Base-by-base conservation (phyloP, 1,140 invertebrate species). In the Melipona quadrifasciata region DNA sequence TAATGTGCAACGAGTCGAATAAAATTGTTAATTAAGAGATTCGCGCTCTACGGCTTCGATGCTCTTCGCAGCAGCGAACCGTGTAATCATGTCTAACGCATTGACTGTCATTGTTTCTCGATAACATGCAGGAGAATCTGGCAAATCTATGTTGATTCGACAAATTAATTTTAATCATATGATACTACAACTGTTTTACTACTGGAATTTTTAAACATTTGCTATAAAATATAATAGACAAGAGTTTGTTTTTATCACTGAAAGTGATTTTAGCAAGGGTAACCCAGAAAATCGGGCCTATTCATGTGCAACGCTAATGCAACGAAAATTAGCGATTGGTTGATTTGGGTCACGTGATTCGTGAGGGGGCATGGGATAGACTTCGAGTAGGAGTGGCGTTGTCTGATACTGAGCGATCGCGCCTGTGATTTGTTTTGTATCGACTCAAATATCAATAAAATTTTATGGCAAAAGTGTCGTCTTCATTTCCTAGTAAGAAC, bases 1-100 rank as follows among this genome's bases (percentile, higher is more conserved):
- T 85, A 89, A 85, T 75, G 83, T 39, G 78, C 83, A 80, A 79
- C 75, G 83, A 83, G 75, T 75, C 86, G 83, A 85, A 57, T 79
- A 79, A 86, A 89, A 89, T 89, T 84, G 79, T 86, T 89, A 88
- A 89, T 89, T 88, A 88, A 85, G 82, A 81, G 67, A 64, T 85
- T 64, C 64, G 55, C 55, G 75, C 79, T 76, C 74, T 67, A 82
- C 86, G 71, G 81, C 74, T 53, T 57, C 3, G 16, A 11, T 31
- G 51, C 86, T 85, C 70, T 76, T 72, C 68, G 39, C 71, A 21
- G 57, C 55, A 39, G 34, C 67, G 39, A 67, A 55, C 19, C 72
- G 58, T 80, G 75, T 47, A 61, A 24, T 17, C 27, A 17, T 14
- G 10, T 24, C 14, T 74, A 21, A 67, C 76, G 24, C 68, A 55